Evolutionary conservation across 2,888 invertebrate genomes (phyloP).

Genomic region (Patella depressa): DNA sequence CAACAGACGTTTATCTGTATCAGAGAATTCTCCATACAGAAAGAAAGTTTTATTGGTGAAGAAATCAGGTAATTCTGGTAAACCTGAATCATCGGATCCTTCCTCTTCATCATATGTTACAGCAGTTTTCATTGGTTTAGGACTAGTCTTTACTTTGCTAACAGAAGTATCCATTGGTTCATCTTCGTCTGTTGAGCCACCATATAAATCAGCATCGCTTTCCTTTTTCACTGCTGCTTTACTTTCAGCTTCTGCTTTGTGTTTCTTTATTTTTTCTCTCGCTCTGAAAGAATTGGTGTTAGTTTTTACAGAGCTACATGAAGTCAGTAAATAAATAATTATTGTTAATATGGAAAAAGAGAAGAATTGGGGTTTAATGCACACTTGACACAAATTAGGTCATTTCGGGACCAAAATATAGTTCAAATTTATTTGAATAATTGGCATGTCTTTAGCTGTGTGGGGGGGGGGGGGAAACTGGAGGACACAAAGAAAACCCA

Average conservation of each 20-base stretch:
- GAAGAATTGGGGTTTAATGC: too few relatives aligned
- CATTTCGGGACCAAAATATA: too few relatives aligned
- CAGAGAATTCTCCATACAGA: conserved; percentile 64
- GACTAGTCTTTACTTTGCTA: not conserved
- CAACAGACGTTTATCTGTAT: conserved; percentile 50
- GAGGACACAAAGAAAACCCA: too few relatives aligned
- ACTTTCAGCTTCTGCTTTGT: conserved; percentile 21
- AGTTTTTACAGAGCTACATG: too few relatives aligned
- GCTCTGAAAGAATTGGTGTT: conserved; percentile 29
- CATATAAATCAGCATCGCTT: conserved; percentile 45
- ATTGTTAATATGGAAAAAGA: too few relatives aligned
- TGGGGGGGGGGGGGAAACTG: too few relatives aligned
- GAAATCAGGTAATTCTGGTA: conserved; percentile 65
- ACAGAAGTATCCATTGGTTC: conserved; percentile 30
- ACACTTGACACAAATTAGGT: too few relatives aligned
- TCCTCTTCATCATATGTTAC: conserved; percentile 24
- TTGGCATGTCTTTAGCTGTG: too few relatives aligned
- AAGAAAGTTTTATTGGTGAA: conserved; percentile 66
- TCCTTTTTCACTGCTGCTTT: conserved; percentile 26
- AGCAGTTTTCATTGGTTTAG: conserved; percentile 28
- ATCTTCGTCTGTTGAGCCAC: conserved; percentile 64
- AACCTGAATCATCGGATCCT: conserved; percentile 50
- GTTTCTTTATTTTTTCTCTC: conserved; percentile 32
- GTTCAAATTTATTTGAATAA: too few relatives aligned
- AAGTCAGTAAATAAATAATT: too few relatives aligned